These are phyloP conservation scores for Apostichopus californicus DNA, from an alignment of 35 echinoderm and acorn worm genomes.

Conservation along the genomic window DNA sequence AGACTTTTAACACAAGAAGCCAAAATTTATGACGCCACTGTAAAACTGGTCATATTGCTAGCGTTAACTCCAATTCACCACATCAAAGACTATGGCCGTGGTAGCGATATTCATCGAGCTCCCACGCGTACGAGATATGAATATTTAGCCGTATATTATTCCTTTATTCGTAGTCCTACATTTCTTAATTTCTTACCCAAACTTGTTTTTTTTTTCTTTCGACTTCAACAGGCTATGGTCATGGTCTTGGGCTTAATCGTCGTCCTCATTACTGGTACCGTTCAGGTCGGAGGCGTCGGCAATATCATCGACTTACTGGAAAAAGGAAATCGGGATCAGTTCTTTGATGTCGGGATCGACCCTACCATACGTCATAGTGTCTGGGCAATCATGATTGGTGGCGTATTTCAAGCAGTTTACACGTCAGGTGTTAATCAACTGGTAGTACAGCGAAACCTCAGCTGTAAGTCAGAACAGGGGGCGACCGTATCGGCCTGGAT, in stretches of 20 bases:
- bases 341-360: slow-evolving; percentile 36
- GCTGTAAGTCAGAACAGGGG: slow-evolving; percentile 27
- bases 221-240: slow-evolving; percentile 12
- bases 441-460: slow-evolving; percentile 43
- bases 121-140: no score
- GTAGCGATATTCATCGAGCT: no score
- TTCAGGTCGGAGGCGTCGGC: slow-evolving; percentile 40
- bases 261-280: background rate
- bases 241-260: slow-evolving; percentile 36
- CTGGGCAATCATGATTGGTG: slow-evolving; percentile 50
- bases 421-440: slow-evolving; percentile 44
- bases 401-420: slow-evolving; percentile 42
- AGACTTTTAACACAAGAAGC: no score
- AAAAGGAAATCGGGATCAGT: background rate
- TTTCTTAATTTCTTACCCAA: no score
- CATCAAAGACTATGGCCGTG: no score
- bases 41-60: no score
- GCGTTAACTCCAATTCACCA: no score
- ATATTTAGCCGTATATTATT: no score
- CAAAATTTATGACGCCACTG: no score
- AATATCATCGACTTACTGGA: background rate
- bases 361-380: slow-evolving; percentile 43
- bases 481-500: slow-evolving; percentile 31
- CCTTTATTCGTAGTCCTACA: no score
- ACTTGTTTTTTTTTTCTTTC: background rate